These are phyloP conservation scores for Porites cylindrica DNA, from an alignment of 92 coral and sea anemone genomes.

Conservation along the genomic window DNA sequence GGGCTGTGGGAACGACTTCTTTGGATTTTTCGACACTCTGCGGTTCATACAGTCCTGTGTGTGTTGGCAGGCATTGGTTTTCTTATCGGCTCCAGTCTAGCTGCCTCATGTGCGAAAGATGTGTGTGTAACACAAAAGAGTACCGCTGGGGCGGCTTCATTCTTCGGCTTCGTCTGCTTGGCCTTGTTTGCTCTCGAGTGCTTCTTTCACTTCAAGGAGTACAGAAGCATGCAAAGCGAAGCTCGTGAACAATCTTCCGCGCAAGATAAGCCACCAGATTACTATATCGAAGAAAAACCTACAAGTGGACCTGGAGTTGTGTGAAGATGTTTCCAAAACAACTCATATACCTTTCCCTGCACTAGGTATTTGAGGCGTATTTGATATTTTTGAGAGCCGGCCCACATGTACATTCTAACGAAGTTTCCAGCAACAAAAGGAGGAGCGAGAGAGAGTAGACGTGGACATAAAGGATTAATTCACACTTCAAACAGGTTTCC, in stretches of 20 bases:
- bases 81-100: slow-evolving; percentile 71
- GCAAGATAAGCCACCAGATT: too few relatives aligned
- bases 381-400: too few relatives aligned
- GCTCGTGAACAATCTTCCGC: slow-evolving; percentile 61
- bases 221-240: slow-evolving; percentile 77
- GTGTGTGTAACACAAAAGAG: slow-evolving; percentile 28
- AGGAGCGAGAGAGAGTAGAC: too few relatives aligned
- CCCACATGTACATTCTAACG: too few relatives aligned
- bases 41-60: slow-evolving; percentile 62
- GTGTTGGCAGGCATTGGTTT: slow-evolving; percentile 74
- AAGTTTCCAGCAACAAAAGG: too few relatives aligned
- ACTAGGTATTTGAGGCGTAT: too few relatives aligned
- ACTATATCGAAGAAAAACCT: too few relatives aligned
- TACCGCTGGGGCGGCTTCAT: slow-evolving; percentile 80
- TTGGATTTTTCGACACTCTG: slow-evolving; percentile 89
- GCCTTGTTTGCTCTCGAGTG: slow-evolving; percentile 79
- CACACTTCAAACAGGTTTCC: too few relatives aligned
- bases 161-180: slow-evolving; percentile 82
- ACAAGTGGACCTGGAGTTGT: too few relatives aligned
- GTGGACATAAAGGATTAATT: too few relatives aligned
- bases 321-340: too few relatives aligned
- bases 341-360: too few relatives aligned
- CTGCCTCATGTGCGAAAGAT: slow-evolving; percentile 63
- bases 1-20: slow-evolving; percentile 91
- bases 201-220: slow-evolving; percentile 68